A percentile compares a stretch with the other conserved stretches of the same genome.
Conservation (phyloP, 2,113 vertebrate species). For the Engystomops pustulosus region DNA sequence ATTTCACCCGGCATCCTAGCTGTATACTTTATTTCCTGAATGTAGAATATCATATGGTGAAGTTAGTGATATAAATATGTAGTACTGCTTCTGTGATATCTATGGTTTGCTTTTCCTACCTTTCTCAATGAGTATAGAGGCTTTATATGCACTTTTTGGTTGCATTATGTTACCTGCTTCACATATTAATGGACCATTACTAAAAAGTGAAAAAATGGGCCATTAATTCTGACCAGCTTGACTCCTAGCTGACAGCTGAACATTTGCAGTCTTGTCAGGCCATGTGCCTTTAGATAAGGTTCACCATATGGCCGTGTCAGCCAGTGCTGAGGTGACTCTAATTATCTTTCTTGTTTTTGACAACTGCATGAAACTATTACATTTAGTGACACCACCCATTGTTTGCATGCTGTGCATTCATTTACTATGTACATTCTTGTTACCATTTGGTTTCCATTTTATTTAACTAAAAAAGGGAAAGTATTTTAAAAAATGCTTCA, state of each 20-base stretch:
- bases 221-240: neutral
- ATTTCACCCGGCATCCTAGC: neutral
- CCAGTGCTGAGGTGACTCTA: slow-evolving; percentile 1
- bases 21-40: neutral
- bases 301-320: slow-evolving; percentile 18
- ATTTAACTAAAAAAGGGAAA: neutral
- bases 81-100: neutral
- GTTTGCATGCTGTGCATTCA: neutral
- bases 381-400: neutral
- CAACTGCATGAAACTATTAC: neutral
- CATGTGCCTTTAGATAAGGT: neutral
- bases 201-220: neutral
- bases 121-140: neutral
- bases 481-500: too few species aligned
- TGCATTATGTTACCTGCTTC: neutral
- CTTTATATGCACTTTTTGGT: neutral
- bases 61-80: neutral
- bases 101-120: neutral
- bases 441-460: neutral
- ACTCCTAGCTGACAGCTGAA: neutral
- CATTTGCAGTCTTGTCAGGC: slow-evolving; percentile 14
- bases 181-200: neutral
- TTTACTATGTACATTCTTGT: neutral
- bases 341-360: neutral
- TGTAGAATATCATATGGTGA: neutral